Conservation (phyloP, 2,797 vertebrate genomes). For the Loriculus beryllinus region DNA sequence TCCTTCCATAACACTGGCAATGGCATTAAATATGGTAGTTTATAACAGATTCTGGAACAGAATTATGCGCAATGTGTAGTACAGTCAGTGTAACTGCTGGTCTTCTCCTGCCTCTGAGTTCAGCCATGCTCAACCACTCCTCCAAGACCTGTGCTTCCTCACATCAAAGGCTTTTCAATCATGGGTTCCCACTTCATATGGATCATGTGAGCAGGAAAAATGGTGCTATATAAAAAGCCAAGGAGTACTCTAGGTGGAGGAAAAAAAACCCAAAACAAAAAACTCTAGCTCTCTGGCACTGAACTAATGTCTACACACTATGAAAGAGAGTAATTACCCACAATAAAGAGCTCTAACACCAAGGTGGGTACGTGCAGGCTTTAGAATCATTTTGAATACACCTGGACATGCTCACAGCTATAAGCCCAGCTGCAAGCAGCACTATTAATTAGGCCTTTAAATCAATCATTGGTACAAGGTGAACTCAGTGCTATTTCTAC, state of each 20-base stretch:
- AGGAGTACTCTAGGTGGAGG: background rate
- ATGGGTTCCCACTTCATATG: background rate
- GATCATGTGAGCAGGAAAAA: background rate
- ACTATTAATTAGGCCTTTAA: background rate
- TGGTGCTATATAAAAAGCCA: background rate
- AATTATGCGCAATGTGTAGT: background rate
- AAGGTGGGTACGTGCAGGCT: background rate
- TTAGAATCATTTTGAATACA: background rate
- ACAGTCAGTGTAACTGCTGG: background rate
- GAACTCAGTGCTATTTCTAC: background rate
- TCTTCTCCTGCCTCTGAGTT: background rate
- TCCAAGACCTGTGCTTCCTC: background rate
- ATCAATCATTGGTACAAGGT: background rate
- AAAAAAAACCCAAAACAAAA: background rate
- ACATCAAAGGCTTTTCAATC: background rate
- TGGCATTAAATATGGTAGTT: background rate
- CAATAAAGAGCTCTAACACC: background rate
- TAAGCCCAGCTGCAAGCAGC: background rate
- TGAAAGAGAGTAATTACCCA: background rate
- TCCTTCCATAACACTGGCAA: background rate
- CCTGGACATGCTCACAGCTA: background rate
- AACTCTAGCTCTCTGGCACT: background rate
- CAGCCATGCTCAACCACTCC: background rate
- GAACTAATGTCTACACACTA: background rate
- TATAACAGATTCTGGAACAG: background rate